These are phyloP conservation scores for Brachypterus glaber DNA, from an alignment of 2,888 invertebrate species.

Conservation along the genomic window DNA sequence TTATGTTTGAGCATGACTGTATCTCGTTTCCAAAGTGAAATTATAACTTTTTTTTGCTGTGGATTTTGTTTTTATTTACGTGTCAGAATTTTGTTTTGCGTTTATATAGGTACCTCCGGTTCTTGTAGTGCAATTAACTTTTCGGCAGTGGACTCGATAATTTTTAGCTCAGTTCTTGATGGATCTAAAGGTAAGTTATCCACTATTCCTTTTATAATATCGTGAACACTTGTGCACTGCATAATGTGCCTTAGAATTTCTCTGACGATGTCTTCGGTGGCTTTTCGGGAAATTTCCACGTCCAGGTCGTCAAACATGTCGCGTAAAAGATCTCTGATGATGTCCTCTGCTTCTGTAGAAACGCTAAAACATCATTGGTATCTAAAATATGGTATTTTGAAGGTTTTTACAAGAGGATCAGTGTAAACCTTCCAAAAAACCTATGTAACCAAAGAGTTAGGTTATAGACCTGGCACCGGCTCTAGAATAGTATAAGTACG, in stretches of 20 bases:
- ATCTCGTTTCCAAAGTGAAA: no score
- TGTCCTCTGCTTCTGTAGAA: constrained; percentile 24
- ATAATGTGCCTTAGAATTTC: constrained; percentile 26
- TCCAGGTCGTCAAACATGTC: constrained; percentile 27
- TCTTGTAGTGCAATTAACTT: constrained; percentile 29
- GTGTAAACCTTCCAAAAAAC: no score
- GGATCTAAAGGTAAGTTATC: constrained; percentile 27
- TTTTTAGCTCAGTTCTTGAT: constrained; percentile 24
- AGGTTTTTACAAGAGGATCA: no score
- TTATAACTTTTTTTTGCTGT: no score
- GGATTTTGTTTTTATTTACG: neutral
- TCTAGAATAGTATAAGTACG: no score
- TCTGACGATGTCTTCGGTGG: constrained; percentile 24
- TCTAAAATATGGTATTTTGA: neutral
- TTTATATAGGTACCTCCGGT: constrained; percentile 21
- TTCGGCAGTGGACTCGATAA: constrained; percentile 31
- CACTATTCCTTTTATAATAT: constrained; percentile 30
- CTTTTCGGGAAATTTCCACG: constrained; percentile 17
- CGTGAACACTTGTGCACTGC: constrained; percentile 25
- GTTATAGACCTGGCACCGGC: no score
- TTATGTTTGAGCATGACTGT: neutral
- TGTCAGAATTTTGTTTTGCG: neutral
- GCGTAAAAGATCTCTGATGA: constrained; percentile 25
- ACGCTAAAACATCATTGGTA: constrained; percentile 19
- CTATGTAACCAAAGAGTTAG: no score